Base-by-base conservation (phyloP, 64 coral and sea anemone species). In the Montipora foliosa region DNA sequence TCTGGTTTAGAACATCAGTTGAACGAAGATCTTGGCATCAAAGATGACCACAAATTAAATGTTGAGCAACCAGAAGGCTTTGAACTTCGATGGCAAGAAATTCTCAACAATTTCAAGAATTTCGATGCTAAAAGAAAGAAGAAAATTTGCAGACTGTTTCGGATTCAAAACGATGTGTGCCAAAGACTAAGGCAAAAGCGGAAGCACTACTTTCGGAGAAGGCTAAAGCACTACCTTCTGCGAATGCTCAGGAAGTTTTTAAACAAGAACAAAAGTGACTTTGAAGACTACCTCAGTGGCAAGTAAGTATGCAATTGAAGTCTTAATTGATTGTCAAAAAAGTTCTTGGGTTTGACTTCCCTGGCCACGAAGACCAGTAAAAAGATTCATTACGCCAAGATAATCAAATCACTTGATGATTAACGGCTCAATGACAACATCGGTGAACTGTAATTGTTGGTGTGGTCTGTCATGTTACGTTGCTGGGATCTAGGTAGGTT, bases 21-120 rank as follows among this genome's bases (percentile, higher is more conserved):
- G 75, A 45, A 64, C 7, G 89, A 81, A 50, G 57, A 68, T 29
- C 44, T 89, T 47, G 66, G 79, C 8, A 77, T 81, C 2, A 81
- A 75, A 17, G 86, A 93, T 8, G 45, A 44, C 1, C 72, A 48
- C 13, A 89, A 86, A 71, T 16, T 86, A 0, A 62, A 86, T 17
- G 82, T 86, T 48, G 82, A 86, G 49, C 82, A 86, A 20, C 82
- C 82, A 51, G 66, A 51, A 50, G 82, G 82, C 4, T 86, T 86
- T 86, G 82, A 86, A 71, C 82, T 86, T 71, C 44, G 82, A 71
- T 86, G 82, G 82, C 44, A 86, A 51, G 82, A 86, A 6, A 86
- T 86, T 50, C 62, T 86, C 1, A 86, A 86, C 82, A 86, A 86
- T 45, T 86, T 86, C 45, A 86, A 86, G 44, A 67, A 86, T 72